Evolutionary conservation across 1,140 invertebrate genomes (phyloP), one percentile per base, ranked within the genome.

Genomic region (Battus philenor): DNA sequence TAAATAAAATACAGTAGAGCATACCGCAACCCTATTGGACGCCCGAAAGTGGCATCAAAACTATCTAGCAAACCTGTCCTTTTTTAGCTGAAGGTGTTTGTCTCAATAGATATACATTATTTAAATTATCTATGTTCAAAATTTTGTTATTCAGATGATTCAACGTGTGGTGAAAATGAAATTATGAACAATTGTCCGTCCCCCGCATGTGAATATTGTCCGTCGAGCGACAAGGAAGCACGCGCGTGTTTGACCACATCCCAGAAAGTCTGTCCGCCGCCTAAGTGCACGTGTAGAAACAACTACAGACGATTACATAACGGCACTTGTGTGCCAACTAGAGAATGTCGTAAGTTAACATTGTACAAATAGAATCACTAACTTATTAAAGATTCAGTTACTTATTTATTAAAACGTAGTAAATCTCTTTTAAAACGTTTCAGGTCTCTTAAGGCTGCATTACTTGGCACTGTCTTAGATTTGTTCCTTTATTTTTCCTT

Each of bases 261-360:
- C 16, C 39, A 52, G 0, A n/a, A 24, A 2, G 8, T n/a, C 4
- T 64, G 56, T 44, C 38, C 49, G 15, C 22, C 38, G 0, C 59
- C 54, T 4, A 45, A 20, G 17, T 71, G 68, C 38, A 60, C 43
- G 11, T 71, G 68, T 7, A 9, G 17, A 1, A 59, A 60, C 17
- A 63, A 69, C 44, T 47, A 61, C 9, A 51, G 52, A 17, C 44
- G 66, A 13, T 44, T 11, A 9, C 31, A 34, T 0, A 67, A 69
- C n/a, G 54, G 56, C 7, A 62, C 66, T 13, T 72, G 68, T 30
- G 59, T 72, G 7, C 45, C 44, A 7, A 58, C 59, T 9, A 41
- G 27, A 13, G 15, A 45, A 11, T 72, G 68, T 41, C 65, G 65
- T 72, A 39, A 62, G 68, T 62, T n/a, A n/a, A n/a, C n/a, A n/a